Percentiles rank a stretch among this genome's conserved stretches.
These are phyloP conservation scores for Watsonalla binaria DNA, from an alignment of 2,888 invertebrate genomes.

Conservation along the genomic window DNA sequence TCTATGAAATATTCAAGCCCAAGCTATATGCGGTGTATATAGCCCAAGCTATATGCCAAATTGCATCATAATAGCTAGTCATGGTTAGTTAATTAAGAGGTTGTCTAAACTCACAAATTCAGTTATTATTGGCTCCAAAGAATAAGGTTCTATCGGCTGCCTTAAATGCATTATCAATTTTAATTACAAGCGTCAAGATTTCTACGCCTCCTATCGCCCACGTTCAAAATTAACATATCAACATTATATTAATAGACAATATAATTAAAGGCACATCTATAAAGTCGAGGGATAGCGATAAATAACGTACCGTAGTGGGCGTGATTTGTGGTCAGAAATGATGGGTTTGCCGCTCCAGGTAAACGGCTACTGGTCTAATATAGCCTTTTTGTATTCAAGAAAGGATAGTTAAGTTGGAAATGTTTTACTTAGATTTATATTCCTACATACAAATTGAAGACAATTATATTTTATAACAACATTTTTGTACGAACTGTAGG, in stretches of 20 bases:
- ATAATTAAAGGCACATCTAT: slow-evolving; percentile 36
- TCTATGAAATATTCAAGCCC: no score
- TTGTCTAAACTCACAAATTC: no score
- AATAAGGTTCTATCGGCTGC: no score
- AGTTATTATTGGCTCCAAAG: no score
- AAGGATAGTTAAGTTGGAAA: background rate
- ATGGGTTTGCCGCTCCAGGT: slow-evolving; percentile 15
- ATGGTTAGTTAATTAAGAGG: no score
- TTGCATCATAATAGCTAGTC: no score
- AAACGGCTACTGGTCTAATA: slow-evolving; percentile 11
- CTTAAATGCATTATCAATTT: background rate
- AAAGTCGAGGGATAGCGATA: slow-evolving; percentile 17
- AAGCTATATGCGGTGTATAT: no score
- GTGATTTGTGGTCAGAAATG: slow-evolving; percentile 24
- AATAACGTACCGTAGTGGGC: slow-evolving; percentile 20
- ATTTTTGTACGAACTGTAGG: no score
- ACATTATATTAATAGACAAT: slow-evolving; percentile 43
- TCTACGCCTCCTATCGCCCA: slow-evolving; percentile 6
- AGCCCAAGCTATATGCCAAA: no score
- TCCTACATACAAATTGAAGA: no score
- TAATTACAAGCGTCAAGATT: background rate
- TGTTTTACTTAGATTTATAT: no score
- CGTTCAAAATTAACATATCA: slow-evolving; percentile 40
- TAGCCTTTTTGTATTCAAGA: background rate
- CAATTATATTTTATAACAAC: no score